Percentiles rank a stretch among this genome's conserved stretches.
Conservation (phyloP, 2,113 vertebrate species). For the Chrysemys picta region DNA sequence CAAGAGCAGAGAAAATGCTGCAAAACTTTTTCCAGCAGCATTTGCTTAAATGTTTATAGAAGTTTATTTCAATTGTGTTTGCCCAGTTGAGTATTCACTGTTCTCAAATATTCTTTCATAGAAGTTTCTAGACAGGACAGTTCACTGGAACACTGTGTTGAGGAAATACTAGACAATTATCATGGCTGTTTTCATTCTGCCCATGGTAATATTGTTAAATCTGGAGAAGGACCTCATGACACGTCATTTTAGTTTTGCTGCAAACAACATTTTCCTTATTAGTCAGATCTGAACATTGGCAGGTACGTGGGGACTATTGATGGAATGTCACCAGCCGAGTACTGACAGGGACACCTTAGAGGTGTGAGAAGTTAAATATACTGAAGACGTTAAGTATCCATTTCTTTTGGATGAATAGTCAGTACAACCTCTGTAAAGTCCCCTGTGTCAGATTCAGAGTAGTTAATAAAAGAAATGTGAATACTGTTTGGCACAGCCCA, state of each 20-base stretch:
- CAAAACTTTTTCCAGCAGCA: not conserved
- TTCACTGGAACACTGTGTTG: not conserved
- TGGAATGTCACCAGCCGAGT: slow-evolving; percentile 43
- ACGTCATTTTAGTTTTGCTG: not conserved
- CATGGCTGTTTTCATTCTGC: not conserved
- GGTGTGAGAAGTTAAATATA: not conserved
- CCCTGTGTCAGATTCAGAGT: not conserved
- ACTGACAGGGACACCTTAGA: slow-evolving; percentile 44
- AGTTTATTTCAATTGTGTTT: not conserved
- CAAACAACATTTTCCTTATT: slow-evolving; percentile 43
- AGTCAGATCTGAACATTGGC: not conserved
- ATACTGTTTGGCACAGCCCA: not conserved
- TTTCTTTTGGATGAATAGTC: slow-evolving; percentile 56
- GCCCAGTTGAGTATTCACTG: not conserved
- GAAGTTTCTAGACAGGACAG: not conserved
- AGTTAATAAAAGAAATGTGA: slow-evolving; percentile 51
- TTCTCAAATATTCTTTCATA: not conserved
- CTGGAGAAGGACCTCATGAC: not conserved
- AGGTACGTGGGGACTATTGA: not conserved
- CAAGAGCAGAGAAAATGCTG: not conserved
- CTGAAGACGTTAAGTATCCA: not conserved
- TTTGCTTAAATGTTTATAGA: not conserved
- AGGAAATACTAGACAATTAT: not conserved
- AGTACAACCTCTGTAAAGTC: slow-evolving; percentile 42
- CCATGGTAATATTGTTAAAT: not conserved